phyloP scores from a whole-genome alignment of 2,888 invertebrate genomes.

The Andrena fulva region DNA sequence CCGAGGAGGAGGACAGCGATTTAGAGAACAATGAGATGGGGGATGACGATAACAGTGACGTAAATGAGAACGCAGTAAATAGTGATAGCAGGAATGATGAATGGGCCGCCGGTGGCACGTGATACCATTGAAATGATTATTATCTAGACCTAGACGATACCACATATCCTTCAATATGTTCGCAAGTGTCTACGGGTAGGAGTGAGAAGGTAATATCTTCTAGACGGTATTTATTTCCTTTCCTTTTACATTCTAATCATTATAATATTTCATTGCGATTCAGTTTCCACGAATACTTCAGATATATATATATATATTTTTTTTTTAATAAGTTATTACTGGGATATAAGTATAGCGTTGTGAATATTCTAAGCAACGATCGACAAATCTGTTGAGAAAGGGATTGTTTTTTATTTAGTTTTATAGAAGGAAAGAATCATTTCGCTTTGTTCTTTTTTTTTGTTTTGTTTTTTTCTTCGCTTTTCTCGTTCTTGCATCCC shows the following conservation, averaged over 20 bases:
- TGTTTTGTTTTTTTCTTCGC: constrained; percentile 1
- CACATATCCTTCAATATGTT: constrained; percentile 52
- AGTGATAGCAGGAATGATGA: constrained; percentile 41
- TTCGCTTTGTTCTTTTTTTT: constrained; percentile 5
- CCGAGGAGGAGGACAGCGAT: constrained; percentile 69
- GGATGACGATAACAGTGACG: constrained; percentile 51
- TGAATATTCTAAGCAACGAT: constrained; percentile 16
- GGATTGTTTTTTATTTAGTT: constrained; percentile 4
- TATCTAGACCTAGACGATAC: constrained; percentile 17
- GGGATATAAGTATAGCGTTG: background rate
- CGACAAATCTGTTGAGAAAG: constrained; percentile 17
- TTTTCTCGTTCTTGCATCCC: background rate
- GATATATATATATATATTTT: constrained; percentile 1
- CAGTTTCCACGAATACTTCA: background rate
- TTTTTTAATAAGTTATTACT: background rate
- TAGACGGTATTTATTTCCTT: constrained; percentile 14
- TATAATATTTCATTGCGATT: background rate
- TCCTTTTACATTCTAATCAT: background rate
- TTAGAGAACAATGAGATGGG: constrained; percentile 52
- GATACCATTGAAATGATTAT: constrained; percentile 42
- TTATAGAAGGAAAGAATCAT: background rate
- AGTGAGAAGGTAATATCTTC: constrained; percentile 33
- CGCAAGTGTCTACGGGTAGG: constrained; percentile 12
- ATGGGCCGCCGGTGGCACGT: constrained; percentile 41
- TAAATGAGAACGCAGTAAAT: constrained; percentile 30